phyloP scores from a whole-genome alignment of 2,888 invertebrate genomes.

The Pheosia tremula region DNA sequence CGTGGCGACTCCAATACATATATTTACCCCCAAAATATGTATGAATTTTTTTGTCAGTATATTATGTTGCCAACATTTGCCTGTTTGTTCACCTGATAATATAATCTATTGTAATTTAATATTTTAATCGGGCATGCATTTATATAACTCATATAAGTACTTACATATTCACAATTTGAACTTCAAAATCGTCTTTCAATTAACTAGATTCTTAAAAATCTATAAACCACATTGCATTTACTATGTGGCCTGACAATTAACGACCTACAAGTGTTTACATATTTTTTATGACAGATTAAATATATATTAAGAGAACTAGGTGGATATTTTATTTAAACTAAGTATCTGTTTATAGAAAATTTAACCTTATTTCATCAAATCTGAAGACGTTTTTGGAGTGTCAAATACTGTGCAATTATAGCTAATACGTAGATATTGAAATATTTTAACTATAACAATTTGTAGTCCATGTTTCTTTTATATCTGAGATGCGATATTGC shows the following conservation, averaged over 20 bases:
- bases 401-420: neutral
- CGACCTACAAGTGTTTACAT: no score
- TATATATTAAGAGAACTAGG: no score
- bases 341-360: neutral
- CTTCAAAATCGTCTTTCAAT: neutral
- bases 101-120: neutral
- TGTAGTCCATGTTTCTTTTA: conserved; percentile 3
- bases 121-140: neutral
- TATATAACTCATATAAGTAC: neutral
- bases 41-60: neutral
- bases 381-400: neutral
- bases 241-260: no score
- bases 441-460: neutral
- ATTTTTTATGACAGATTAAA: no score
- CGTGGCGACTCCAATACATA: no score
- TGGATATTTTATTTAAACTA: neutral
- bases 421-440: neutral
- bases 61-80: conserved; percentile 8
- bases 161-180: neutral
- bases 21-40: no score
- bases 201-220: no score
- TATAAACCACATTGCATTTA: no score
- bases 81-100: conserved; percentile 6
- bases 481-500: conserved; percentile 21
- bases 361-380: neutral